phyloP scores from a whole-genome alignment of 2,888 invertebrate genomes.

The Agriopis aurantiaria region DNA sequence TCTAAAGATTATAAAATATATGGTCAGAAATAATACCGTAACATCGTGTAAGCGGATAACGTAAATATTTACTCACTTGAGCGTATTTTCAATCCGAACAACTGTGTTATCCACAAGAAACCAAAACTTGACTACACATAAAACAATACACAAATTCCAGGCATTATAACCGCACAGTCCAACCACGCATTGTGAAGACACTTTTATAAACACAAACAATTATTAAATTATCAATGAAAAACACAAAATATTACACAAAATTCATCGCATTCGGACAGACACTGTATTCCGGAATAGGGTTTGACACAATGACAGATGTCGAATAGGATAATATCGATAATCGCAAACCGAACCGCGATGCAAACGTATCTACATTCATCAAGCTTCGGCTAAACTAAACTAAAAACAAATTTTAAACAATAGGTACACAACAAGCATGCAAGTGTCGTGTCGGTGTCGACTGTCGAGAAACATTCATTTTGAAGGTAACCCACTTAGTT shows the following conservation, averaged over 20 bases:
- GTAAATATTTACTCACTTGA: conserved; percentile 82
- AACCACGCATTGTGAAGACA: conserved; percentile 62
- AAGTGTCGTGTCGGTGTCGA: conserved; percentile 35
- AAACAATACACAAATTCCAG: conserved; percentile 76
- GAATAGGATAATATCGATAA: conserved; percentile 53
- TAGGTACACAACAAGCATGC: conserved; percentile 15
- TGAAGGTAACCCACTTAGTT: not conserved
- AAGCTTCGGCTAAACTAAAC: conserved; percentile 73
- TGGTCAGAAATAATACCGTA: conserved; percentile 17
- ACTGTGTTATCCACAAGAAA: conserved; percentile 67
- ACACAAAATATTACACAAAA: conserved; percentile 61
- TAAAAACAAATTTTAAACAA: too few relatives aligned
- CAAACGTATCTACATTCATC: conserved; percentile 70
- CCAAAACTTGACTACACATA: conserved; percentile 56
- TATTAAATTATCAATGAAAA: conserved; percentile 46
- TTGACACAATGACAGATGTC: conserved; percentile 72
- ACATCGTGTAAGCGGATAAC: conserved; percentile 41
- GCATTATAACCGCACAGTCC: conserved; percentile 71
- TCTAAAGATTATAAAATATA: not conserved
- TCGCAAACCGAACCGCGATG: conserved; percentile 68
- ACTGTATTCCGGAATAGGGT: conserved; percentile 59
- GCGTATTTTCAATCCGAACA: conserved; percentile 76
- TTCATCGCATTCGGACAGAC: conserved; percentile 58
- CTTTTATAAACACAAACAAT: conserved; percentile 60
- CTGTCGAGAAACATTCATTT: conserved; percentile 39